Conservation (phyloP, 2,113 vertebrate species). For the Australoheros scitulus region DNA sequence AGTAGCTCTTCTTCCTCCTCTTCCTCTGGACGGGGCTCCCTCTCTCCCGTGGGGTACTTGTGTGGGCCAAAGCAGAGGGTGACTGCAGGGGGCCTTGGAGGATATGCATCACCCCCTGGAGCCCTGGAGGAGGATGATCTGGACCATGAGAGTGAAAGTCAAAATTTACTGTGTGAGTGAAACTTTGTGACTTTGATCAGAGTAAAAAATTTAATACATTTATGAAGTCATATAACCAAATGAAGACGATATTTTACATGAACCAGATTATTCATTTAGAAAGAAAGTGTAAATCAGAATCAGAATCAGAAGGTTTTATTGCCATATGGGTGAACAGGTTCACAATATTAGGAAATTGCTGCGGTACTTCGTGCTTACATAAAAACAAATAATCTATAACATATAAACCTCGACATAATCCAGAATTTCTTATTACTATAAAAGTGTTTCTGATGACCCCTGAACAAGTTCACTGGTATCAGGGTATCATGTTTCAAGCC, state of each 20-base stretch:
- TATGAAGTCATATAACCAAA: background rate
- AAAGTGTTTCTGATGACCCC: background rate
- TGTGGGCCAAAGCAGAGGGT: conserved; percentile 53
- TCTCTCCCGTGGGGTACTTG: conserved; percentile 66
- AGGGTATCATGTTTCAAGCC: background rate
- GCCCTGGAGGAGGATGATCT: conserved; percentile 77
- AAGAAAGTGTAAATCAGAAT: background rate
- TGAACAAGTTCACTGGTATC: background rate
- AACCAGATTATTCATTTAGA: background rate
- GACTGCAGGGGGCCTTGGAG: conserved; percentile 34
- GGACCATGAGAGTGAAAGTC: conserved; percentile 74
- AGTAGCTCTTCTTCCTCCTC: conserved; percentile 79
- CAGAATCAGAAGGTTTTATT: too few species aligned
- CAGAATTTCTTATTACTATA: background rate
- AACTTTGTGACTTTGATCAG: background rate
- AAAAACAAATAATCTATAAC: too few species aligned
- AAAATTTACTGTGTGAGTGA: conserved; percentile 77
- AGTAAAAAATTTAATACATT: background rate
- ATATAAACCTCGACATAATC: background rate
- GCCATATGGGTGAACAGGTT: too few species aligned
- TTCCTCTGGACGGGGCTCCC: conserved; percentile 77
- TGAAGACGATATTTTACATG: background rate
- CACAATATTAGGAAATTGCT: too few species aligned
- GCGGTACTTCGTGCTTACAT: too few species aligned
- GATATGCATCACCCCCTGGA: conserved; percentile 48